Conservation (phyloP, 2,797 vertebrate genomes). For the Macroramphosus scolopax region DNA sequence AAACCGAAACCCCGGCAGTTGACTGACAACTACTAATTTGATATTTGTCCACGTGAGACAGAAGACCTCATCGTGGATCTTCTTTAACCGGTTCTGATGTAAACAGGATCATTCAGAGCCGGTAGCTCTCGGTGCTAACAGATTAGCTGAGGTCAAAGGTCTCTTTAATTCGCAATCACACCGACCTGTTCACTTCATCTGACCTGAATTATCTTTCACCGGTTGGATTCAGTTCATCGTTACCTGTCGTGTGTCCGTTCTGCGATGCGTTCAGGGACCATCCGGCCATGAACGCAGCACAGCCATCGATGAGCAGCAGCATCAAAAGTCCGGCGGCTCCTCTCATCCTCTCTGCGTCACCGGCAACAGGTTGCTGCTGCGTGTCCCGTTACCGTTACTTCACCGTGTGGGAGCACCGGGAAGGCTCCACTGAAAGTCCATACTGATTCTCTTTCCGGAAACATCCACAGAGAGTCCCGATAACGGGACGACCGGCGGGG, state of each 20-base stretch:
- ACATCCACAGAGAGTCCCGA: constrained; percentile 9
- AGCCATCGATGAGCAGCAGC: constrained; percentile 47
- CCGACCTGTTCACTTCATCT: no score
- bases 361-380: constrained; percentile 46
- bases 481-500: no score
- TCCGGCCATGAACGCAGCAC: constrained; percentile 25
- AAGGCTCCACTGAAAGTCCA: constrained; percentile 33
- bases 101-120: no score
- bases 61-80: not conserved
- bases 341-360: constrained; percentile 45
- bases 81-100: not conserved
- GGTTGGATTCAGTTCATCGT: not conserved
- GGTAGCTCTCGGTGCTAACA: no score
- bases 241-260: constrained; percentile 32
- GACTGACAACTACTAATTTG: no score
- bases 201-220: no score
- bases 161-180: no score
- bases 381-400: constrained; percentile 40
- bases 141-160: no score
- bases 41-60: no score
- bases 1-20: no score
- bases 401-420: constrained; percentile 6
- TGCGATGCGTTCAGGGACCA: constrained; percentile 54
- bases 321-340: constrained; percentile 20
- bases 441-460: constrained; percentile 5